Conservation (phyloP, 2,888 invertebrate species). For the Cataglyphis albicans region DNA sequence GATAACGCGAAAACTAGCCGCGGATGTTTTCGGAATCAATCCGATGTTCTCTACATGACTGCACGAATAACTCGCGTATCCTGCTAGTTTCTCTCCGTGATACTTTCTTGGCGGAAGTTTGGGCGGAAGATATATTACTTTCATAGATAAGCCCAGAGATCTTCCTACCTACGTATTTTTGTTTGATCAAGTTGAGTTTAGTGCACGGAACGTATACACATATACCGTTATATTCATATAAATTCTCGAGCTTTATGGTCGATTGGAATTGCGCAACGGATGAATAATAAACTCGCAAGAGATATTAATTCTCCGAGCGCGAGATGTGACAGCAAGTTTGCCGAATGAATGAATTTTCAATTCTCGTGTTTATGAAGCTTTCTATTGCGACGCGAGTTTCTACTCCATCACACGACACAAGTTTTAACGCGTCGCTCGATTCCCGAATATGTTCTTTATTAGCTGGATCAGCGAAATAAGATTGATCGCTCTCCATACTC, state of each 20-base stretch:
- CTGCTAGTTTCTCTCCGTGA: conserved; percentile 47
- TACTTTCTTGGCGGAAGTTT: conserved; percentile 65
- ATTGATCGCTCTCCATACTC: conserved; percentile 28
- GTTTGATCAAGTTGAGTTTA: conserved; percentile 66
- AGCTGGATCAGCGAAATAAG: neutral
- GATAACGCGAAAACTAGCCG: conserved; percentile 58
- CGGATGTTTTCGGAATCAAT: conserved; percentile 71
- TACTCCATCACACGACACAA: neutral
- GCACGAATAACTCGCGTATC: conserved; percentile 47
- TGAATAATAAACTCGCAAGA: neutral
- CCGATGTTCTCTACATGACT: conserved; percentile 61
- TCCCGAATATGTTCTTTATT: conserved; percentile 7
- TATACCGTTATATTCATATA: neutral
- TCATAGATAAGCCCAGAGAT: conserved; percentile 59
- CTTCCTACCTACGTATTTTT: conserved; percentile 57
- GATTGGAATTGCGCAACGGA: neutral
- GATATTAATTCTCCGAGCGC: conserved; percentile 9
- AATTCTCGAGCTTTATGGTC: neutral
- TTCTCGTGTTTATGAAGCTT: neutral
- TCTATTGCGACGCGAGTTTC: neutral
- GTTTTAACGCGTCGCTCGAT: neutral
- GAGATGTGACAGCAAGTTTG: neutral
- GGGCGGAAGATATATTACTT: conserved; percentile 67
- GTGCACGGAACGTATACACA: neutral
- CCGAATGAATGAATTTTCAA: neutral